Percentiles rank a stretch among this genome's conserved stretches.
Evolutionary conservation across 2,888 invertebrate species (phyloP).

Genomic region (Spilarctia lutea): DNA sequence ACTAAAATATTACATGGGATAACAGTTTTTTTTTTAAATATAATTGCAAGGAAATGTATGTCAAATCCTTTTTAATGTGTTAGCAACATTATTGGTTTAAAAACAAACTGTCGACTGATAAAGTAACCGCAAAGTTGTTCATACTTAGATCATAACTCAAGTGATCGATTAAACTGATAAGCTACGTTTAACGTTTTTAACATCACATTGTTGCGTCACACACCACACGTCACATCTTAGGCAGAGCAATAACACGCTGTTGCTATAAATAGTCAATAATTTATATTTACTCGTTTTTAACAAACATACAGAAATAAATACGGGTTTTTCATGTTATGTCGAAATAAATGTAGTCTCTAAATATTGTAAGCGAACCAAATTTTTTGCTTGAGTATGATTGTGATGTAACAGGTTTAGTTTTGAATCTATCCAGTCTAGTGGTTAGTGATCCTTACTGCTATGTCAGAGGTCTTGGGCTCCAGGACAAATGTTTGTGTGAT

Average conservation of each 20-base stretch:
- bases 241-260: background rate
- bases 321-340: no score
- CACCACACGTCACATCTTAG: background rate
- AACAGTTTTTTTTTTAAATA: conserved; percentile 14
- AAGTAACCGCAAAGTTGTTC: background rate
- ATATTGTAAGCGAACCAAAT: background rate
- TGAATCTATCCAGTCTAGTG: no score
- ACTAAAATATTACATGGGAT: conserved; percentile 12
- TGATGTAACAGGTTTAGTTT: conserved; percentile 27
- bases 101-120: background rate
- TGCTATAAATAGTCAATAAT: background rate
- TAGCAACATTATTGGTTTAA: background rate
- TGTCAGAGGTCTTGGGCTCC: no score
- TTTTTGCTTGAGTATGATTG: conserved; percentile 21
- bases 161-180: background rate
- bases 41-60: background rate
- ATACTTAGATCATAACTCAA: background rate
- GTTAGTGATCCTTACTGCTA: no score
- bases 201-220: background rate
- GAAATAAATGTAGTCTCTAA: background rate
- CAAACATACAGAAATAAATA: no score
- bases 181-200: background rate
- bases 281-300: background rate
- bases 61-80: background rate
- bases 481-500: no score